Conservation (phyloP, 2,888 invertebrate species). For the Brachylomia viminalis region DNA sequence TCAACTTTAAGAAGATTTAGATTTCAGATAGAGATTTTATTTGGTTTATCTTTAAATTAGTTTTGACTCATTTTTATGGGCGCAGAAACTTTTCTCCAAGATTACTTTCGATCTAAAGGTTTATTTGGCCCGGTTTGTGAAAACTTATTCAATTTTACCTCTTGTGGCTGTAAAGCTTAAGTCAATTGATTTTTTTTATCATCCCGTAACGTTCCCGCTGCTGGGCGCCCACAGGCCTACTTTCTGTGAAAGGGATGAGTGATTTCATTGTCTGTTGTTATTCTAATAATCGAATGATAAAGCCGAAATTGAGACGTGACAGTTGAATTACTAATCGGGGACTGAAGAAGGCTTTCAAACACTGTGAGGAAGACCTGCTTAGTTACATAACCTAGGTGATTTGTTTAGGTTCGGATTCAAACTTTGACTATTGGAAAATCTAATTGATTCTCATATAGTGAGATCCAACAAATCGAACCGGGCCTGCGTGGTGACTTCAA, state of each 20-base stretch:
- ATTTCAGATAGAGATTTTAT: slow-evolving; percentile 11
- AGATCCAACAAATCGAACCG: no score
- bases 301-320: not conserved
- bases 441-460: no score
- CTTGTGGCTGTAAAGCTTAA: not conserved
- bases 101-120: not conserved
- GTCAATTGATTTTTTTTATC: not conserved
- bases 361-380: not conserved
- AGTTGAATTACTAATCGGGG: not conserved
- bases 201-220: no score
- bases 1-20: slow-evolving; percentile 28
- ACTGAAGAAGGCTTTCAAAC: not conserved
- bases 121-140: no score
- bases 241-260: no score
- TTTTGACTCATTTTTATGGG: slow-evolving; percentile 21
- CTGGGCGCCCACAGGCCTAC: no score
- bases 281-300: not conserved
- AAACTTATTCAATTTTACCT: not conserved
- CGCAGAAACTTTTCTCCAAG: not conserved
- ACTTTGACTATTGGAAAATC: no score
- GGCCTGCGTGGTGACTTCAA: no score
- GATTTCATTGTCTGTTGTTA: not conserved
- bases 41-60: slow-evolving; percentile 23
- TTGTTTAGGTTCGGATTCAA: no score
- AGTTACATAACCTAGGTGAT: no score